Conservation (phyloP, 1,140 invertebrate genomes). For the Phocides pigmalion region DNA sequence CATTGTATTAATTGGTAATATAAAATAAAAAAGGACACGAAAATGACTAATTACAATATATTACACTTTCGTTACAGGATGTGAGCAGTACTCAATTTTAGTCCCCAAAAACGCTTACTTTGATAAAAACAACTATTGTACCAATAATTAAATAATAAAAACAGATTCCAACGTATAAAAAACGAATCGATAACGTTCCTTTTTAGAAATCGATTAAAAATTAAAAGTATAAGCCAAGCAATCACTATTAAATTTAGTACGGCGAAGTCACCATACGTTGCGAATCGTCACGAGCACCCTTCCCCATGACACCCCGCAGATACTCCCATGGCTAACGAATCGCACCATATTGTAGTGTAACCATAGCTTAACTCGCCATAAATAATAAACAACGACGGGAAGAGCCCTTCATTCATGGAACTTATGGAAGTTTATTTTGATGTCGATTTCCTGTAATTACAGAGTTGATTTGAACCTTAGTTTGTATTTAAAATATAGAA, state of each 20-base stretch:
- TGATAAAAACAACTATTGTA: no score
- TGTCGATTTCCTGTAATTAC: background rate
- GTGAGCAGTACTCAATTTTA: no score
- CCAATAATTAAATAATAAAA: no score
- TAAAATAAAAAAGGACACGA: no score
- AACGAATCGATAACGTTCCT: no score
- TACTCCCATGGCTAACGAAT: conserved; percentile 46
- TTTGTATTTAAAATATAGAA: no score
- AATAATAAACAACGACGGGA: conserved; percentile 46
- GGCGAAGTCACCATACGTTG: conserved; percentile 27
- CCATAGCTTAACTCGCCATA: conserved; percentile 59
- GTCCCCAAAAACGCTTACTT: no score
- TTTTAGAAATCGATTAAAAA: background rate
- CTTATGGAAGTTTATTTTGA: conserved; percentile 10
- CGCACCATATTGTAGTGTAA: conserved; percentile 58
- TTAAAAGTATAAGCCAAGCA: conserved; percentile 4
- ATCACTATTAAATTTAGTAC: conserved; percentile 4
- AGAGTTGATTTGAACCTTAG: no score
- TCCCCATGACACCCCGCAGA: conserved; percentile 39
- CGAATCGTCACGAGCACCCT: conserved; percentile 17
- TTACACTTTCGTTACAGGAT: no score
- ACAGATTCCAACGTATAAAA: no score
- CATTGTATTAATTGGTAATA: no score
- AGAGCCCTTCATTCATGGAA: conserved; percentile 17
- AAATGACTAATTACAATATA: no score